These are phyloP conservation scores for Acrossocheilus fasciatus DNA, from an alignment of 2,797 vertebrate genomes.

Conservation along the genomic window DNA sequence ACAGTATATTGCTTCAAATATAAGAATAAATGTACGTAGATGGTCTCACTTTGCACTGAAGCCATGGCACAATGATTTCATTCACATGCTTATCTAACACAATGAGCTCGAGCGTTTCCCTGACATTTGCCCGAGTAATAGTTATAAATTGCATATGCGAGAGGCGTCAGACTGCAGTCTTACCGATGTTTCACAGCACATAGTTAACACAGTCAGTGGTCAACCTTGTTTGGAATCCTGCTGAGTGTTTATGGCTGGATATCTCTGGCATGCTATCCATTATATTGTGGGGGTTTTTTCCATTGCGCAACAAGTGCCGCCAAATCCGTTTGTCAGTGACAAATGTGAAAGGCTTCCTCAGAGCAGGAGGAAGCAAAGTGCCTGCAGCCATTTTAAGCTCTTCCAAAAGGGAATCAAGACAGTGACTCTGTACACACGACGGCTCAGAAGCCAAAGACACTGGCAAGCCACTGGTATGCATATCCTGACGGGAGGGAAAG, in stretches of 20 bases:
- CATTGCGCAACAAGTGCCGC: conserved; percentile 52
- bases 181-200: conserved; percentile 19
- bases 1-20: background rate
- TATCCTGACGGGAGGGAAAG: conserved; percentile 76
- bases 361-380: conserved; percentile 71
- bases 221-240: conserved; percentile 44
- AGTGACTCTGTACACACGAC: conserved; percentile 72
- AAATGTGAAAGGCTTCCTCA: conserved; percentile 58
- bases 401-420: conserved; percentile 75
- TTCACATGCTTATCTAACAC: conserved; percentile 7
- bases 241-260: conserved; percentile 34
- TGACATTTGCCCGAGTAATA: conserved; percentile 41
- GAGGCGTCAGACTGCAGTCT: conserved; percentile 11
- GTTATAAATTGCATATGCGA: conserved; percentile 30
- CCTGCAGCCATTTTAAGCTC: conserved; percentile 68
- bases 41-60: conserved; percentile 2
- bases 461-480: conserved; percentile 74
- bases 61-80: conserved; percentile 15
- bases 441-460: conserved; percentile 75
- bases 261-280: conserved; percentile 38
- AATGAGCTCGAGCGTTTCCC: conserved; percentile 12
- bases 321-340: conserved; percentile 50
- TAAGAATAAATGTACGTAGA: background rate
- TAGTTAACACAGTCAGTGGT: conserved; percentile 49
- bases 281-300: background rate